Evolutionary conservation across 2,113 vertebrate species (phyloP).

Genomic region (Eulemur macaco): DNA sequence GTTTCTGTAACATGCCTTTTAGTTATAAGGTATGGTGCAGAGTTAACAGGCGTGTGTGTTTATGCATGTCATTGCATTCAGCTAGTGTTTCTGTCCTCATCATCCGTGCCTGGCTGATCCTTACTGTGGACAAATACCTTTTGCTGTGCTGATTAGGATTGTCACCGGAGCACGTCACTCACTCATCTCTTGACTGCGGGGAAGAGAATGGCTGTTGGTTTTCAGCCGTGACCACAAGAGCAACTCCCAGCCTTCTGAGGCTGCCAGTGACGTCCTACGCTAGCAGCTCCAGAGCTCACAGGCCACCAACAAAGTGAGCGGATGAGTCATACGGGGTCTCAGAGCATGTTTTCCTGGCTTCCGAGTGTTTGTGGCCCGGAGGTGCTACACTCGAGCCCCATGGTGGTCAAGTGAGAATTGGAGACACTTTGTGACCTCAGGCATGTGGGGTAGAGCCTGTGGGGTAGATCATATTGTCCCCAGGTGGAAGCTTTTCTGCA

Average conservation of each 20-base stretch:
- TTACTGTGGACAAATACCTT: neutral
- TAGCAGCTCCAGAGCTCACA: neutral
- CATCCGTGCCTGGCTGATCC: neutral
- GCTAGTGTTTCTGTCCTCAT: fast-evolving
- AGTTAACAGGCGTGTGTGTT: neutral
- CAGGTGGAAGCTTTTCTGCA: neutral
- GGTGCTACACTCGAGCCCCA: neutral
- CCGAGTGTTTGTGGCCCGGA: neutral
- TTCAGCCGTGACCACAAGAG: neutral
- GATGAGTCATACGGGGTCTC: neutral
- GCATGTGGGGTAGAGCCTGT: neutral
- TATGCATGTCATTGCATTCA: neutral
- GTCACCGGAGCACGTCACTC: neutral
- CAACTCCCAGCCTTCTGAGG: neutral
- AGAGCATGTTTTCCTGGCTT: neutral
- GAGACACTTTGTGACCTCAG: neutral
- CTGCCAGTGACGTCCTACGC: neutral
- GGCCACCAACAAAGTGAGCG: neutral
- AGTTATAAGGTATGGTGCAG: neutral
- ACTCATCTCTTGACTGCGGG: neutral
- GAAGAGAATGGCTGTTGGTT: conserved; percentile 2
- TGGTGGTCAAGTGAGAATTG: neutral
- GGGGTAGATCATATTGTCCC: neutral
- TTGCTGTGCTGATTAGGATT: neutral
- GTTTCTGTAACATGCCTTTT: neutral